Base-by-base conservation (phyloP, 2,113 vertebrate species). In the Ophiodon elongatus region DNA sequence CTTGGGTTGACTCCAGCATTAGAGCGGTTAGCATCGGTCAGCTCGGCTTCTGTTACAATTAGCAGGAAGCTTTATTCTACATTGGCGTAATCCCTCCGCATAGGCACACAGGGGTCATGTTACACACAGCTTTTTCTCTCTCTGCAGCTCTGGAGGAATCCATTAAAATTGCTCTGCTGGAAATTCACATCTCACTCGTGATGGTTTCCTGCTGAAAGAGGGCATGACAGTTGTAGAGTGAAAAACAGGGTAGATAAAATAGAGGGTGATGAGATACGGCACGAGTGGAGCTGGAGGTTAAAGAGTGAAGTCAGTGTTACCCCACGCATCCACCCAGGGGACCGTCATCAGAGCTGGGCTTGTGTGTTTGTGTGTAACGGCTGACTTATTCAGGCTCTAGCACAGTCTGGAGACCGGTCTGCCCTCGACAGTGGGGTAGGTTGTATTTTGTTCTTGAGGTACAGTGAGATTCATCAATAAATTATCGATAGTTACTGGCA, bases 11-110 rank as follows among this genome's bases (percentile, higher is more conserved):
- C 88, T 91, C 88, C 82, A 80, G 89, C 82, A 87, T 94, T 89
- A 93, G 84, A 87, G 90, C 82, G 80, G 88, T 94, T 91, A 87
- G 91, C 84, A 76, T 78, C 85, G 92, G 91, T 95, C 93, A 95
- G 90, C 87, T 80, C 79, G 76, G 95, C 94, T 96, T 95, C 93
- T 84, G 93, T 96, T 95, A 95, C 95, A 95, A 95, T 95, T 95
- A 95, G 92, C 90, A 91, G 93, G 94, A 94, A 94, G 92, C 91
- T 95, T 93, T 82, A 94, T 94, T 93, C 93, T 91, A 87, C 88
- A 66, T 67, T 82, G 89, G 90, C 73, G 89, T 88, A 91, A 88
- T 83, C 79, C 41, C 74, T 65, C 78, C 35, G 31, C 59, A 73
- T 62, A 77, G 73, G 72, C 82, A 64, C 84, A 80, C 64, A 35